phyloP scores from a whole-genome alignment of 2,797 vertebrate species.

The Scomberomorus guttatus region DNA sequence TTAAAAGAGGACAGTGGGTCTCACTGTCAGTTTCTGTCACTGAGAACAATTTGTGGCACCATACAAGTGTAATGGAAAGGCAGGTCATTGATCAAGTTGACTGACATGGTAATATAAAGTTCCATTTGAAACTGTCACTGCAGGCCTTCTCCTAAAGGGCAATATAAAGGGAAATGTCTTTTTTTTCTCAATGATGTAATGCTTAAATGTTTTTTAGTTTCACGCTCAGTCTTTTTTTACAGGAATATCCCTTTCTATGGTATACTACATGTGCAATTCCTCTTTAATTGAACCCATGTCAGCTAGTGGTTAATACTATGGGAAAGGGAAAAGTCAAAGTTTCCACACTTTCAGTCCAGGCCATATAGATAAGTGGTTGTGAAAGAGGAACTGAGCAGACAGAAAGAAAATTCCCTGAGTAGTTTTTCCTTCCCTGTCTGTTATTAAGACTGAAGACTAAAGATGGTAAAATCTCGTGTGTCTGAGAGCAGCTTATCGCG shows the following conservation, averaged over 20 bases:
- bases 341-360: slow-evolving; percentile 38
- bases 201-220: neutral
- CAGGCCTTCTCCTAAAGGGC: neutral
- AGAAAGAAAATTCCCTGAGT: slow-evolving; percentile 45
- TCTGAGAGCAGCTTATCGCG: neutral
- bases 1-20: slow-evolving; percentile 8
- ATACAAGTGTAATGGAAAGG: neutral
- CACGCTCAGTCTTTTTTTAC: neutral
- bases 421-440: slow-evolving; percentile 33
- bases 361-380: slow-evolving; percentile 25
- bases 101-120: neutral
- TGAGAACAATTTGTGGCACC: neutral
- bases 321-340: slow-evolving; percentile 47
- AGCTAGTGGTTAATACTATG: slow-evolving; percentile 27
- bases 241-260: neutral
- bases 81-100: neutral
- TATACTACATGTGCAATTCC: slow-evolving; percentile 4
- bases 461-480: neutral
- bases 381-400: slow-evolving; percentile 63
- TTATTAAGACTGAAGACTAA: neutral
- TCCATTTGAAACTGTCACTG: neutral
- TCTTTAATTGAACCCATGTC: slow-evolving; percentile 4
- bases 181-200: neutral
- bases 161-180: neutral
- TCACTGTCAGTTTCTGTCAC: slow-evolving; percentile 18